A percentile compares a stretch with the other conserved stretches of the same genome.
These are phyloP conservation scores for Mesoclemmys tuberculata DNA, from an alignment of 2,113 vertebrate species.

Conservation along the genomic window DNA sequence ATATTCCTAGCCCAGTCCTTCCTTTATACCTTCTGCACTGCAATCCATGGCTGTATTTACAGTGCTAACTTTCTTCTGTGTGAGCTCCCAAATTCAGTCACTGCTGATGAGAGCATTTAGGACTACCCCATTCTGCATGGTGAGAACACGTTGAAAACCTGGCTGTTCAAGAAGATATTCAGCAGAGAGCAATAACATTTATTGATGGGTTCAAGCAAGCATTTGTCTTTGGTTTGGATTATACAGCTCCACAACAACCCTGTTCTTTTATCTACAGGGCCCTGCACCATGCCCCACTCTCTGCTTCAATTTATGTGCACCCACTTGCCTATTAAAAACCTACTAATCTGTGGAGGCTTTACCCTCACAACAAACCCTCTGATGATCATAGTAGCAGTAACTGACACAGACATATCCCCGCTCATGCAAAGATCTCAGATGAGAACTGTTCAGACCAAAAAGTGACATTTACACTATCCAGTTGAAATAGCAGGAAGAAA, in stretches of 20 bases:
- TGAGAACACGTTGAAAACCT: not conserved
- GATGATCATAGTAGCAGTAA: not conserved
- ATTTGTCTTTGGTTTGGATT: not conserved
- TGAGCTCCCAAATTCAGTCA: not conserved
- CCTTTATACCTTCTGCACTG: not conserved
- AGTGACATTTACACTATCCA: not conserved
- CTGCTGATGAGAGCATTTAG: constrained; percentile 6
- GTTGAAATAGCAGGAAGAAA: not conserved
- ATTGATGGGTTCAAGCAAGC: too few relatives aligned
- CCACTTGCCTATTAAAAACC: not conserved
- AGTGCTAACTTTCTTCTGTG: not conserved
- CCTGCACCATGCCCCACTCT: not conserved
- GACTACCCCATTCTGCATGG: not conserved
- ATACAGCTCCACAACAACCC: not conserved
- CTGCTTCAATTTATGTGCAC: not conserved
- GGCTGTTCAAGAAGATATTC: not conserved
- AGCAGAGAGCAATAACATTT: not conserved
- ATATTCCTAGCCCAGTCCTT: not conserved
- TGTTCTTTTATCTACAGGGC: not conserved
- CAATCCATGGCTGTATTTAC: not conserved
- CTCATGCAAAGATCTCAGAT: not conserved
- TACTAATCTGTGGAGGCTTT: not conserved
- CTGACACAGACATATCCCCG: not conserved
- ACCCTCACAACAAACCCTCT: not conserved
- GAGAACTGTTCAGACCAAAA: not conserved